Evolutionary conservation across 2,888 invertebrate genomes (phyloP).

Genomic region (Heliconius charithonia): DNA sequence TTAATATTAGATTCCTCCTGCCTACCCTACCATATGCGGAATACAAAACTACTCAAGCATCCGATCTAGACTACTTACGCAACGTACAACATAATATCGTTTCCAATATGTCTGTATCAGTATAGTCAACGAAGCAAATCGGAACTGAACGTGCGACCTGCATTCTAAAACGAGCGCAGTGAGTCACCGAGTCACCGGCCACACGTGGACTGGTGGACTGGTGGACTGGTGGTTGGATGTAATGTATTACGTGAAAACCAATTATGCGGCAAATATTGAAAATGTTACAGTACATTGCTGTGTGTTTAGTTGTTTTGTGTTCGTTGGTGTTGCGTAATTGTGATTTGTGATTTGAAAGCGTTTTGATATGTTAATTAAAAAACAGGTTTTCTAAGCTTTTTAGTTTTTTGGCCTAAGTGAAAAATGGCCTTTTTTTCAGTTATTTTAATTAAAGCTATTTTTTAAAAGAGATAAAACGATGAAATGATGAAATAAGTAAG

Average conservation of each 20-base stretch:
- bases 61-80: not conserved
- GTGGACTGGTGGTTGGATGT: constrained; percentile 21
- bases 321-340: constrained; percentile 18
- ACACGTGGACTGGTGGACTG: constrained; percentile 27
- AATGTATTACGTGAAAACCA: constrained; percentile 30
- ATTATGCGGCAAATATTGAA: constrained; percentile 36
- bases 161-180: constrained; percentile 30
- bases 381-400: not conserved
- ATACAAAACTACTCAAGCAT: not conserved
- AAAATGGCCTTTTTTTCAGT: too few relatives aligned
- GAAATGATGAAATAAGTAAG: not conserved
- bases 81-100: not conserved
- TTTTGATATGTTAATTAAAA: not conserved
- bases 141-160: constrained; percentile 36
- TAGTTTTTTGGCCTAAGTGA: not conserved
- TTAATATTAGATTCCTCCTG: not conserved
- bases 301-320: not conserved
- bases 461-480: not conserved
- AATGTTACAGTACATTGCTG: constrained; percentile 5
- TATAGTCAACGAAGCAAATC: constrained; percentile 13
- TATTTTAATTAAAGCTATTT: not conserved
- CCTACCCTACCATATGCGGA: not conserved
- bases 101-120: not conserved
- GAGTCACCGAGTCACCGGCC: constrained; percentile 15
- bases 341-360: not conserved